Conservation (phyloP, 2,797 vertebrate species). For the Fringilla coelebs region DNA sequence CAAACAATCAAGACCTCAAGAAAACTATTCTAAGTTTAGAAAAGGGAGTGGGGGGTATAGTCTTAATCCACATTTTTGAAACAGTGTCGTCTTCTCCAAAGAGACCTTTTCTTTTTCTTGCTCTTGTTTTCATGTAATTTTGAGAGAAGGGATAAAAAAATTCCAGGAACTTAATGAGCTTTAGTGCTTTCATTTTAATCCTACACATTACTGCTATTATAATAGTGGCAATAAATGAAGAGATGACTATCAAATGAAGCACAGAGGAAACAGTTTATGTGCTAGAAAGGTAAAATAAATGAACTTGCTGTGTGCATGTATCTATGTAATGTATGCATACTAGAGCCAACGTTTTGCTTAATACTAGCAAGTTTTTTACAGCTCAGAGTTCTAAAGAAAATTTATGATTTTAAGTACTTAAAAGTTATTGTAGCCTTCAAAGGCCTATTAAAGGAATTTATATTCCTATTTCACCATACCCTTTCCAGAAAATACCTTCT, state of each 20-base stretch:
- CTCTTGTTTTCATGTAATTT: constrained; percentile 75
- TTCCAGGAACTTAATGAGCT: constrained; percentile 75
- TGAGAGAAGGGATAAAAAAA: constrained; percentile 65
- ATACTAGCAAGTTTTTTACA: background rate
- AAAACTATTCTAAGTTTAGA: constrained; percentile 70
- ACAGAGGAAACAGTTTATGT: constrained; percentile 52
- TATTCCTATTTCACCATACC: background rate
- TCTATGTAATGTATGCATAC: background rate
- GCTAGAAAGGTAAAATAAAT: constrained; percentile 56
- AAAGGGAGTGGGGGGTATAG: constrained; percentile 33
- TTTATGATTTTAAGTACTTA: background rate
- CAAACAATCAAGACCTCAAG: constrained; percentile 73
- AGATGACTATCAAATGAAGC: constrained; percentile 65
- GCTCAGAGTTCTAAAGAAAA: background rate
- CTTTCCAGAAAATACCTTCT: background rate
- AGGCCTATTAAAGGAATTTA: constrained; percentile 3
- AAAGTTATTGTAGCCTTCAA: background rate
- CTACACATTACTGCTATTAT: constrained; percentile 51
- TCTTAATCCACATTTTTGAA: constrained; percentile 75
- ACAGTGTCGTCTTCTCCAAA: constrained; percentile 65
- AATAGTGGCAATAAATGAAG: constrained; percentile 59
- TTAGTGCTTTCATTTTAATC: constrained; percentile 72
- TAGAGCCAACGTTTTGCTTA: background rate
- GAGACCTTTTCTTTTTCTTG: constrained; percentile 65
- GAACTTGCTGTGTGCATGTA: background rate